A percentile compares a stretch with the other conserved stretches of the same genome.
These are phyloP conservation scores for Alces alces DNA, from an alignment of 2,113 vertebrate genomes.

Conservation along the genomic window DNA sequence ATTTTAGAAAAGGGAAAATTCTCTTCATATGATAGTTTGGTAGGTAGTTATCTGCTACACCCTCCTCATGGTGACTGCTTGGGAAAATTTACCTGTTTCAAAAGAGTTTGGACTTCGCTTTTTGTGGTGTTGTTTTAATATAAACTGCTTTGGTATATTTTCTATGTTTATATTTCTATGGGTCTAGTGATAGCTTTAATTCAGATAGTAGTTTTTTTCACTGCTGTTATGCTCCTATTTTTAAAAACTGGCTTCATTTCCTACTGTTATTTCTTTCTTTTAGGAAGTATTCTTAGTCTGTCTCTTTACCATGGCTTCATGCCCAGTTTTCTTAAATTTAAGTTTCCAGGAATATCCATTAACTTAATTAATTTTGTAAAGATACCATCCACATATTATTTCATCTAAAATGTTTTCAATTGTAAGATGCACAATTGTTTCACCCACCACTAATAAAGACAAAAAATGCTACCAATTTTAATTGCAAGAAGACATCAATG, in stretches of 20 bases:
- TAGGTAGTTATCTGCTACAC: not conserved
- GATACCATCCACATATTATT: not conserved
- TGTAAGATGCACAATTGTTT: not conserved
- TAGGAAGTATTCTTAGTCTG: not conserved
- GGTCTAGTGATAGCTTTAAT: not conserved
- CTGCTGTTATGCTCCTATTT: not conserved
- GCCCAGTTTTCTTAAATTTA: not conserved
- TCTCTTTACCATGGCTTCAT: conserved; percentile 4
- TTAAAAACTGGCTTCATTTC: not conserved
- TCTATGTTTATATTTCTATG: not conserved
- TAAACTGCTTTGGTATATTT: not conserved
- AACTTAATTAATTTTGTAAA: conserved; percentile 38
- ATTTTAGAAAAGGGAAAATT: not conserved
- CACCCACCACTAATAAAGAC: not conserved
- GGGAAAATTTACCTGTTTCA: not conserved
- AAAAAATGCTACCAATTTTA: not conserved
- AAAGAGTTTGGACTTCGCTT: not conserved
- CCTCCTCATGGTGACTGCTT: not conserved
- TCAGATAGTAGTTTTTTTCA: not conserved
- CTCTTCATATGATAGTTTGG: not conserved
- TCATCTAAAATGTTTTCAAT: not conserved
- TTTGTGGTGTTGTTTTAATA: not conserved
- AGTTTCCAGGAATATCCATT: conserved; percentile 11
- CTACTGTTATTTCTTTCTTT: not conserved
- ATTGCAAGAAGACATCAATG: not conserved